phyloP scores from a whole-genome alignment of 2,797 vertebrate species.

The Ataeniobius toweri region DNA sequence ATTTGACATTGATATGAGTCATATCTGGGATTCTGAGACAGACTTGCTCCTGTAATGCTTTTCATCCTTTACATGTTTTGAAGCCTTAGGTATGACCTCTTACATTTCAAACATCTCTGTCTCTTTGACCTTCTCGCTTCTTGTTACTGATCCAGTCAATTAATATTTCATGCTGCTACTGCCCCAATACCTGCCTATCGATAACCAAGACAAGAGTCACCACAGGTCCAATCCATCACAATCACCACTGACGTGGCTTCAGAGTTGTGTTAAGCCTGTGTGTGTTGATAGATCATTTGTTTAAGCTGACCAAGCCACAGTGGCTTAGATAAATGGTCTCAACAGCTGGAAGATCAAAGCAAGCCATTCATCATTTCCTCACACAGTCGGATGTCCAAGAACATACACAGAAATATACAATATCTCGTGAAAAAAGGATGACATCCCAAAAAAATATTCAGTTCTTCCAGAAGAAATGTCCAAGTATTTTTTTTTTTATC shows the following conservation, averaged over 20 bases:
- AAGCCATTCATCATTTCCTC: slow-evolving; percentile 64
- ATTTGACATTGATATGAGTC: slow-evolving; percentile 36
- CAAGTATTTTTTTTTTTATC: not conserved
- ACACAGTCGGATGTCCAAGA: not conserved
- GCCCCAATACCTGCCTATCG: slow-evolving; percentile 62
- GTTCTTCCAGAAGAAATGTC: not conserved
- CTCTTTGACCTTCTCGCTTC: slow-evolving; percentile 39
- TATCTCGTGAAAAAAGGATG: not conserved
- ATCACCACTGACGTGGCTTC: slow-evolving; percentile 48
- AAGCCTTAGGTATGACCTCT: slow-evolving; percentile 16
- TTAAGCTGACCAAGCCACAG: slow-evolving; percentile 68
- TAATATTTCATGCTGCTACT: slow-evolving; percentile 69
- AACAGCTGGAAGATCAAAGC: slow-evolving; percentile 59
- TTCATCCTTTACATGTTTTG: slow-evolving; percentile 24
- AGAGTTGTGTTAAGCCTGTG: slow-evolving; percentile 23
- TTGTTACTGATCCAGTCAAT: slow-evolving; percentile 46
- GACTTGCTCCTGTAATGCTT: slow-evolving; percentile 3
- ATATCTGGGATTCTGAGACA: slow-evolving; percentile 55
- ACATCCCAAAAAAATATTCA: not conserved
- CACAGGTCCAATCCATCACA: slow-evolving; percentile 71
- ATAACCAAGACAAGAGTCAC: slow-evolving; percentile 60
- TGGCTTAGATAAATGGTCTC: slow-evolving; percentile 47
- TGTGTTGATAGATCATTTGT: slow-evolving; percentile 62
- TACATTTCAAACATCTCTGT: slow-evolving; percentile 26
- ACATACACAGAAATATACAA: slow-evolving; percentile 5